These are phyloP conservation scores for Aphodius sticticus DNA, from an alignment of 2,888 invertebrate species.

Conservation along the genomic window DNA sequence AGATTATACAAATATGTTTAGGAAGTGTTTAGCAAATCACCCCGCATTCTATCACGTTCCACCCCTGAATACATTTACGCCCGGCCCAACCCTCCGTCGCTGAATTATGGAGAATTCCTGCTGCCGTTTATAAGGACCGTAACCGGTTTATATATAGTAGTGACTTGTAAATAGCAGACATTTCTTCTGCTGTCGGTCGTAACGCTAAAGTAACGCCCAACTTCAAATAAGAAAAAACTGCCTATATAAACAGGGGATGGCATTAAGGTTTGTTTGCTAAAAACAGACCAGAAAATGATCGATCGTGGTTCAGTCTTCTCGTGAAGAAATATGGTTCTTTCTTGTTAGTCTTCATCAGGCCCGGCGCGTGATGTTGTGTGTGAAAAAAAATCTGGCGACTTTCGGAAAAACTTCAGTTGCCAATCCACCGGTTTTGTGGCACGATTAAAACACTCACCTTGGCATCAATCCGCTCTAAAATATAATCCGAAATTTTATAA, in stretches of 20 bases:
- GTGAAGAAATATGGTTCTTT: neutral
- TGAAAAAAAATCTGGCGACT: too few relatives aligned
- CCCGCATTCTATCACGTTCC: neutral
- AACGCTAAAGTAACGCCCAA: neutral
- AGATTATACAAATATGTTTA: conserved; percentile 4
- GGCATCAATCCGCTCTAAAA: too few relatives aligned
- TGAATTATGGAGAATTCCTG: neutral
- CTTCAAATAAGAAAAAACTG: neutral
- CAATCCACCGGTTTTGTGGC: too few relatives aligned
- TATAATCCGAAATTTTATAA: too few relatives aligned
- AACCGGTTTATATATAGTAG: neutral
- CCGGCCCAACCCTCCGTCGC: neutral
- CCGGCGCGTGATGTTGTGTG: too few relatives aligned
- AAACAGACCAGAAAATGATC: neutral
- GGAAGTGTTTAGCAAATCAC: conserved; percentile 4
- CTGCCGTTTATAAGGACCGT: neutral
- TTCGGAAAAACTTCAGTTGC: too few relatives aligned
- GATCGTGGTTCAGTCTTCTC: neutral
- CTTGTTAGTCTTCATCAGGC: too few relatives aligned
- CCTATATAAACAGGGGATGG: conserved; percentile 4
- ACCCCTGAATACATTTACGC: neutral
- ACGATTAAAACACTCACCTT: too few relatives aligned
- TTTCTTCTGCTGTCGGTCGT: neutral
- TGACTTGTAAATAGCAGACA: neutral
- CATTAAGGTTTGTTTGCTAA: neutral